Conservation (phyloP, 2,113 vertebrate species). For the Myrmophylax atrothorax region DNA sequence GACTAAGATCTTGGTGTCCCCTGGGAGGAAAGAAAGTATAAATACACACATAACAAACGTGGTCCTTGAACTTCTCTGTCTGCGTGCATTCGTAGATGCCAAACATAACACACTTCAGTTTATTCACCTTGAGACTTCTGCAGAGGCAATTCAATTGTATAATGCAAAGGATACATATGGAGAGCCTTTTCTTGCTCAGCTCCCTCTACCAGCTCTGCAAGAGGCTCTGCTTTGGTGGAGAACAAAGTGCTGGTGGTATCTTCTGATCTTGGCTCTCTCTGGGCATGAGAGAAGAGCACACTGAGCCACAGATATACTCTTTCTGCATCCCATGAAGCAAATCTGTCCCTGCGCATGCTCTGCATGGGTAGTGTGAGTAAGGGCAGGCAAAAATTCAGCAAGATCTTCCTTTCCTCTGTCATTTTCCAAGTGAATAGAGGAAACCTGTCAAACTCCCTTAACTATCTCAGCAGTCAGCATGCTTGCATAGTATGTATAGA, state of each 20-base stretch:
- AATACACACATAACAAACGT: conserved; percentile 16
- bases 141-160: background rate
- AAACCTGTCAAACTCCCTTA: background rate
- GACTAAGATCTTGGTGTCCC: conserved; percentile 19
- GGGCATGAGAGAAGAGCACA: background rate
- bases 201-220: background rate
- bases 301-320: background rate
- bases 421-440: background rate
- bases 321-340: background rate
- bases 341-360: background rate
- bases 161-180: background rate
- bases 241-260: background rate
- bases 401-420: background rate
- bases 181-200: background rate
- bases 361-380: background rate
- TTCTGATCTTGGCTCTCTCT: background rate
- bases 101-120: background rate
- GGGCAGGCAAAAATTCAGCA: background rate
- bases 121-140: conserved; percentile 23
- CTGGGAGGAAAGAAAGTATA: conserved; percentile 35
- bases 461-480: background rate
- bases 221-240: background rate
- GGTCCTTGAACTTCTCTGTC: conserved; percentile 47
- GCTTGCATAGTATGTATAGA: background rate
- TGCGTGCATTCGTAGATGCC: background rate